Conservation (phyloP, 2,797 vertebrate genomes). For the Sebastes diploproa region DNA sequence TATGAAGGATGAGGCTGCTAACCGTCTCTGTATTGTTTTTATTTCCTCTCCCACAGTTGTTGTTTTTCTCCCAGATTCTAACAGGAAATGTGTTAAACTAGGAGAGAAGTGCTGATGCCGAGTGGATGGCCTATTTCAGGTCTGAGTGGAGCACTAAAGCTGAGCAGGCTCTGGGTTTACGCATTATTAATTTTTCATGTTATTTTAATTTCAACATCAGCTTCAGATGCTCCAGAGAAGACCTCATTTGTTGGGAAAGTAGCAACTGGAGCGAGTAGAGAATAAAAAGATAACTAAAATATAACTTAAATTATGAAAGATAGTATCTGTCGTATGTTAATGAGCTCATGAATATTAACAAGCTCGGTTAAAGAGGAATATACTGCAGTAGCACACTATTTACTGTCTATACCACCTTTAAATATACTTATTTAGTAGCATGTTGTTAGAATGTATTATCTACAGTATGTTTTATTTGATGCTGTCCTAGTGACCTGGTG, state of each 20-base stretch:
- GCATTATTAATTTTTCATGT: constrained; percentile 56
- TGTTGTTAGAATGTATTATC: not conserved
- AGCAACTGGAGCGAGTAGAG: constrained; percentile 7
- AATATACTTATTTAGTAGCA: not conserved
- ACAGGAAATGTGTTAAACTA: constrained; percentile 25
- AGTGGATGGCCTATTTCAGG: constrained; percentile 43
- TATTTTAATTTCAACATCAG: constrained; percentile 26
- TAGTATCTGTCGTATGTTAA: not conserved
- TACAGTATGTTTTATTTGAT: not conserved
- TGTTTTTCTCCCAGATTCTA: constrained; percentile 1
- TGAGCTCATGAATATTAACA: constrained; percentile 25
- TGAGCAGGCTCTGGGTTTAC: constrained; percentile 4
- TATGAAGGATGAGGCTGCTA: constrained; percentile 55
- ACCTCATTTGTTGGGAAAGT: constrained; percentile 29
- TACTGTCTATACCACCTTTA: not conserved
- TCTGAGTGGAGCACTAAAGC: constrained; percentile 13
- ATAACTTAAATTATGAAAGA: constrained; percentile 13
- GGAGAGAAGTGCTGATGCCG: constrained; percentile 25
- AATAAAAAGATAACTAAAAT: not conserved
- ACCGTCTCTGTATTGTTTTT: constrained; percentile 44
- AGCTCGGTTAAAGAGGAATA: not conserved
- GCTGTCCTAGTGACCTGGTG: too few species aligned
- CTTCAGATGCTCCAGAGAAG: not conserved
- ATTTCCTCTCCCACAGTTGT: constrained; percentile 30
- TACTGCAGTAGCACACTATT: not conserved